Evolutionary conservation across 2,113 vertebrate species (phyloP).

Genomic region (Leptosomus discolor): DNA sequence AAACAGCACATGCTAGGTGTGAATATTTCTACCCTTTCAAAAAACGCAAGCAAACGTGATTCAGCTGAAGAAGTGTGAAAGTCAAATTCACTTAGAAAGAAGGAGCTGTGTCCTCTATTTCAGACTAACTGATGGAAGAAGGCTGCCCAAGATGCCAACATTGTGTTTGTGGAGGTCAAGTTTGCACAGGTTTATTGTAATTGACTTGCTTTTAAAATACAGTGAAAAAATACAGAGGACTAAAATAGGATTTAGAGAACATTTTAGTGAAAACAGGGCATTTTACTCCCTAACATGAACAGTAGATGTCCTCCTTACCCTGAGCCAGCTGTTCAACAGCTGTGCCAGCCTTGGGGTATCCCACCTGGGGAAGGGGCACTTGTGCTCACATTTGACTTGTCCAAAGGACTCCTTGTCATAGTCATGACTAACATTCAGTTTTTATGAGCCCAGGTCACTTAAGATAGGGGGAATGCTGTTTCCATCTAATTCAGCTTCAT

Average conservation of each 20-base stretch:
- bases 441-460: neutral
- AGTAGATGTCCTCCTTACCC: neutral
- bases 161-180: neutral
- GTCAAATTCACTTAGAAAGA: neutral
- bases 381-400: neutral
- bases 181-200: neutral
- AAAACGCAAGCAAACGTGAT: neutral
- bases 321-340: neutral
- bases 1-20: neutral
- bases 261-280: neutral
- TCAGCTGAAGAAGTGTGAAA: neutral
- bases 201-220: neutral
- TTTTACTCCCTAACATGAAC: neutral
- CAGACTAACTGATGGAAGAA: neutral
- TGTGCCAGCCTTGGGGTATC: neutral
- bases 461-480: neutral
- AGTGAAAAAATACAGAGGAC: neutral
- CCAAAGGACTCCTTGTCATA: neutral
- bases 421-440: neutral
- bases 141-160: neutral
- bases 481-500: neutral
- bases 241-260: neutral
- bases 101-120: neutral
- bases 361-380: neutral
- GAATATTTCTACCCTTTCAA: neutral